Conservation (phyloP, 1,140 invertebrate genomes). For the Atta texana region DNA sequence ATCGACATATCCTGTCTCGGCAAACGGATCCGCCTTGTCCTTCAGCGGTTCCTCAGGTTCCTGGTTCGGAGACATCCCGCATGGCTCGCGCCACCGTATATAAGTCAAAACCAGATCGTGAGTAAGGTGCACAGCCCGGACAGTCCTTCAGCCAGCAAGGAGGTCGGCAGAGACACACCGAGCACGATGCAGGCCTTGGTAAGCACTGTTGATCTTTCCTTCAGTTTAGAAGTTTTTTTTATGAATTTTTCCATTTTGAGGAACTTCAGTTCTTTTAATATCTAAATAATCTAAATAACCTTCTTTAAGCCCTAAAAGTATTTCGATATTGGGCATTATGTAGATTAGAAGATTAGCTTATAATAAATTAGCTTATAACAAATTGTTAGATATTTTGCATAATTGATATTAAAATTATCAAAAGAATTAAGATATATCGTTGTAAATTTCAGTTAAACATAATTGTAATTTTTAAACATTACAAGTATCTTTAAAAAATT, state of each 20-base stretch:
- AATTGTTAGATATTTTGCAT: not conserved
- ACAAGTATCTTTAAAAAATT: too few relatives aligned
- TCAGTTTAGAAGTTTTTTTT: not conserved
- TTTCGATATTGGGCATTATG: not conserved
- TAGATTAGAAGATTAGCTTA: not conserved
- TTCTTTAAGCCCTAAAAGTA: not conserved
- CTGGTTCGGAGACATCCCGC: slow-evolving; percentile 73
- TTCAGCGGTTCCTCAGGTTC: slow-evolving; percentile 75
- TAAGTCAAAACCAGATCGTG: slow-evolving; percentile 78
- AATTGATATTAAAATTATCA: not conserved
- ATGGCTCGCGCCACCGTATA: slow-evolving; percentile 69
- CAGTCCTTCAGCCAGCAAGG: slow-evolving; percentile 77
- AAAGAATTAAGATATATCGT: not conserved
- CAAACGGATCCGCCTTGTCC: slow-evolving; percentile 76
- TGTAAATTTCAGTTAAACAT: not conserved
- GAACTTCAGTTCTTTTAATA: not conserved
- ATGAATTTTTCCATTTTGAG: not conserved
- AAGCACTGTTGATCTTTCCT: slow-evolving; percentile 30
- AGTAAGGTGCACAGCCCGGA: slow-evolving; percentile 72
- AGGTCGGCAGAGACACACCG: slow-evolving; percentile 68
- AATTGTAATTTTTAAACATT: not conserved
- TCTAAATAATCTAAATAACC: not conserved
- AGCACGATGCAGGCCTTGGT: slow-evolving; percentile 73
- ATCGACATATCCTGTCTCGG: slow-evolving; percentile 68
- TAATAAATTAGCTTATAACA: not conserved